Conservation (phyloP, 2,888 invertebrate genomes). For the Hydrotaea diabolus region DNA sequence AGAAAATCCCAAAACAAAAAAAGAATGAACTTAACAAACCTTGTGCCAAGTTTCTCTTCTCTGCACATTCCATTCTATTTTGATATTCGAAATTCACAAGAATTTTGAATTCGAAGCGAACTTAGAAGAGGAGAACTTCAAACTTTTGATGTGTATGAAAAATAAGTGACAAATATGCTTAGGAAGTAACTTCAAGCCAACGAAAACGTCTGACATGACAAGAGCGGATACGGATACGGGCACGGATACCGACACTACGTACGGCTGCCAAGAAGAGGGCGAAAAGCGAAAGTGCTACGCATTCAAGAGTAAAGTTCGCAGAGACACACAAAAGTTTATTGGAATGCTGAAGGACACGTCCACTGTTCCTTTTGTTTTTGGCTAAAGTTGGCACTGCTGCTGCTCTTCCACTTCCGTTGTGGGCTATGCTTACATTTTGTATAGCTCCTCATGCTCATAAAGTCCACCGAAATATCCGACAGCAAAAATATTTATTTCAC, state of each 20-base stretch:
- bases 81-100: slow-evolving; percentile 11
- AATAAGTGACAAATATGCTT: slow-evolving; percentile 23
- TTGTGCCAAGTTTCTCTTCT: neutral
- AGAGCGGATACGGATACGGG: neutral
- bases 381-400: neutral
- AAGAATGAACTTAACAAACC: neutral
- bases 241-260: neutral
- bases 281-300: slow-evolving; percentile 14
- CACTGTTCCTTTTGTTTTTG: neutral
- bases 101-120: slow-evolving; percentile 9
- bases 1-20: neutral
- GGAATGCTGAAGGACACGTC: neutral
- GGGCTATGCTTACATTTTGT: too few relatives aligned
- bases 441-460: too few relatives aligned
- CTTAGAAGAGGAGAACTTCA: neutral
- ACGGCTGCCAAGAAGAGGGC: neutral
- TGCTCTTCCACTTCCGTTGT: too few relatives aligned
- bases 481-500: too few relatives aligned
- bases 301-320: neutral
- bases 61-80: neutral
- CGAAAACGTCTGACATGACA: neutral
- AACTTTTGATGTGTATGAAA: slow-evolving; percentile 31
- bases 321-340: neutral
- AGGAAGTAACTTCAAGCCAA: neutral
- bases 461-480: too few relatives aligned